Evolutionary conservation across 2,888 invertebrate genomes (phyloP).

Genomic region (Cosmorhoe ocellata): DNA sequence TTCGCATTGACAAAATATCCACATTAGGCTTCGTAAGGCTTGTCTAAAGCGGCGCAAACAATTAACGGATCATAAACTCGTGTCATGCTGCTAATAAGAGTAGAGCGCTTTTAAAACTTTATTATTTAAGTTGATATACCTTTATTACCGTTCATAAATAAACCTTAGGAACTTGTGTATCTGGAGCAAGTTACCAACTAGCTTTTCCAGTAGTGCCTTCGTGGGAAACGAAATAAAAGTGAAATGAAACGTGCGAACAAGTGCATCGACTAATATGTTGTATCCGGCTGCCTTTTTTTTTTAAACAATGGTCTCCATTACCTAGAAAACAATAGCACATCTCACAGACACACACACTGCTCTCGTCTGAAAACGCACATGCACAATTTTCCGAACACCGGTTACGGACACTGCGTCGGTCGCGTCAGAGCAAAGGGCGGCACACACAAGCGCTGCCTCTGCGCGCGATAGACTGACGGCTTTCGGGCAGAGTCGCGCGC

Average conservation of each 20-base stretch:
- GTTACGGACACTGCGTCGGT: slow-evolving; percentile 80
- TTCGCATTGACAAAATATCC: slow-evolving; percentile 31
- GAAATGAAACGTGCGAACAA: slow-evolving; percentile 63
- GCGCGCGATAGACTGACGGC: slow-evolving; percentile 79
- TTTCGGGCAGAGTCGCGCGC: slow-evolving; percentile 59
- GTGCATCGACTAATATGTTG: slow-evolving; percentile 58
- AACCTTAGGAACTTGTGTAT: slow-evolving; percentile 34
- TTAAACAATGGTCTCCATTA: slow-evolving; percentile 65
- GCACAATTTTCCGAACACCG: slow-evolving; percentile 82
- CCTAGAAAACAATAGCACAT: slow-evolving; percentile 83
- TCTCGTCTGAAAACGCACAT: slow-evolving; percentile 81
- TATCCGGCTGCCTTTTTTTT: slow-evolving; percentile 68
- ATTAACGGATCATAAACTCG: slow-evolving; percentile 71
- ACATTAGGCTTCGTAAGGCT: slow-evolving; percentile 60
- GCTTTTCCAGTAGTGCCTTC: slow-evolving; percentile 45
- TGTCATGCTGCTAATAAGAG: slow-evolving; percentile 55
- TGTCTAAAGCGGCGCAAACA: slow-evolving; percentile 70
- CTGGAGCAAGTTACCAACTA: slow-evolving; percentile 37
- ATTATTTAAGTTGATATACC: slow-evolving; percentile 28
- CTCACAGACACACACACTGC: slow-evolving; percentile 80
- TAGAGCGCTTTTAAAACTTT: slow-evolving; percentile 52
- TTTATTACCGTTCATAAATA: slow-evolving; percentile 17
- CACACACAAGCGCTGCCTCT: slow-evolving; percentile 73
- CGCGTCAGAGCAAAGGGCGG: slow-evolving; percentile 74
- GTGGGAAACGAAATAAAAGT: slow-evolving; percentile 60